phyloP scores from a whole-genome alignment of 2,888 invertebrate genomes.

The Pandemis cinnamomeana region DNA sequence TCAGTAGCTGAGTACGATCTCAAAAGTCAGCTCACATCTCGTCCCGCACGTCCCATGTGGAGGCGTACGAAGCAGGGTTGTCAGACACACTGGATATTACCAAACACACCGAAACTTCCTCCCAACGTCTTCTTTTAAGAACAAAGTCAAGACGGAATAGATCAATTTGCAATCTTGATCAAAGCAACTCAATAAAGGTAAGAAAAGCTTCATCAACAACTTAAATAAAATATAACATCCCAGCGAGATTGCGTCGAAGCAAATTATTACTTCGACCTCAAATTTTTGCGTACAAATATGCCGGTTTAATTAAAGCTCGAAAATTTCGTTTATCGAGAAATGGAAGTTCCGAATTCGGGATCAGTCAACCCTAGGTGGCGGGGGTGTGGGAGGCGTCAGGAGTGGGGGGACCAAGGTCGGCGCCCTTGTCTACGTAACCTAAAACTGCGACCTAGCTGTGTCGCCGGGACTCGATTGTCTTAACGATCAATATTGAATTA shows the following conservation, averaged over 20 bases:
- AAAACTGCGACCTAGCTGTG: slow-evolving; percentile 70
- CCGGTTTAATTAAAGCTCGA: slow-evolving; percentile 22
- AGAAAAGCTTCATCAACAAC: slow-evolving; percentile 2
- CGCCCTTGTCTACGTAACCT: slow-evolving; percentile 77
- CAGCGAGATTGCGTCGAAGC: slow-evolving; percentile 6
- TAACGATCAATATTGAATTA: slow-evolving; percentile 71
- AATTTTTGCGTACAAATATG: slow-evolving; percentile 26
- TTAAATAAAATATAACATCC: slow-evolving; percentile 2
- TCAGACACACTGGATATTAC: not conserved
- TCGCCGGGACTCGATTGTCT: slow-evolving; percentile 66
- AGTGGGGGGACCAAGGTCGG: slow-evolving; percentile 72
- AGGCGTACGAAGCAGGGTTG: slow-evolving; percentile 28
- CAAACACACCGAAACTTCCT: not conserved
- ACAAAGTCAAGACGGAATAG: not conserved
- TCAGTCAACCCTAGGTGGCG: slow-evolving; percentile 39
- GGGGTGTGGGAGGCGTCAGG: slow-evolving; percentile 44
- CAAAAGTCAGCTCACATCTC: slow-evolving; percentile 76
- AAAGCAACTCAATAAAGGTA: not conserved
- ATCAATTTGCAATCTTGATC: not conserved
- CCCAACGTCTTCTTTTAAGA: not conserved
- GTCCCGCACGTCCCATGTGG: slow-evolving; percentile 49
- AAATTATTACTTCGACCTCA: slow-evolving; percentile 23
- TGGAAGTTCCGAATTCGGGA: slow-evolving; percentile 28
- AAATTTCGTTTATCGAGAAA: slow-evolving; percentile 34
- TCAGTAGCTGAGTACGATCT: slow-evolving; percentile 63